Conservation (phyloP, 2,888 invertebrate species). For the Melinopterus prodromus region DNA sequence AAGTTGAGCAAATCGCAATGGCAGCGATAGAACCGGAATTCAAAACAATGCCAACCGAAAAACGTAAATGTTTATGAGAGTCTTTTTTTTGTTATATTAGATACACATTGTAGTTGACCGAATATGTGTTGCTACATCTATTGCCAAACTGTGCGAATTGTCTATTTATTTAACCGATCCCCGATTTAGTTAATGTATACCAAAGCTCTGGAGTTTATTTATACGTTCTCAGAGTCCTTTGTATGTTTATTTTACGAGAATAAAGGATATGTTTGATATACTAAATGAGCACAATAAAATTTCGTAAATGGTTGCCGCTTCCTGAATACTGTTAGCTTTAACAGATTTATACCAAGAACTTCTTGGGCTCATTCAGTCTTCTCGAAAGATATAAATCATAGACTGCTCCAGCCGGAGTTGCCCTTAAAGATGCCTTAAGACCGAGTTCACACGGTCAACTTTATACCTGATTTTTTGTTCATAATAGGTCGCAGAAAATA, state of each 20-base stretch:
- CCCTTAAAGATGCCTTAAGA: not conserved
- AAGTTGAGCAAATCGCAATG: not conserved
- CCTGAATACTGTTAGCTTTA: not conserved
- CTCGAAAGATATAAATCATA: not conserved
- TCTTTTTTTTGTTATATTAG: not conserved
- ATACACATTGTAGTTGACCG: not conserved
- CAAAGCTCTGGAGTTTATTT: not conserved
- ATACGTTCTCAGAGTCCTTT: not conserved
- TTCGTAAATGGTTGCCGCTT: not conserved
- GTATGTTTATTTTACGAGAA: not conserved
- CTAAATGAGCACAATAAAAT: conserved; percentile 4
- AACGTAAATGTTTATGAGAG: not conserved
- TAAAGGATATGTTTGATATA: not conserved
- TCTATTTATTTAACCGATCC: not conserved
- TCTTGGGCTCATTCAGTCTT: not conserved
- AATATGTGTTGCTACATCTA: not conserved
- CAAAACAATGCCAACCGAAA: not conserved
- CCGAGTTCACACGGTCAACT: not conserved
- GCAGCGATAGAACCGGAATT: too few relatives aligned
- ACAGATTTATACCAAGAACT: not conserved
- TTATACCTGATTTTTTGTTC: not conserved
- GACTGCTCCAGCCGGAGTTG: not conserved
- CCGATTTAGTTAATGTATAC: not conserved
- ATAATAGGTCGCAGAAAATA: not conserved
- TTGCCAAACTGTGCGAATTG: not conserved